Evolutionary conservation across 2,888 invertebrate species (phyloP).

Genomic region (Lasioglossum vierecki): DNA sequence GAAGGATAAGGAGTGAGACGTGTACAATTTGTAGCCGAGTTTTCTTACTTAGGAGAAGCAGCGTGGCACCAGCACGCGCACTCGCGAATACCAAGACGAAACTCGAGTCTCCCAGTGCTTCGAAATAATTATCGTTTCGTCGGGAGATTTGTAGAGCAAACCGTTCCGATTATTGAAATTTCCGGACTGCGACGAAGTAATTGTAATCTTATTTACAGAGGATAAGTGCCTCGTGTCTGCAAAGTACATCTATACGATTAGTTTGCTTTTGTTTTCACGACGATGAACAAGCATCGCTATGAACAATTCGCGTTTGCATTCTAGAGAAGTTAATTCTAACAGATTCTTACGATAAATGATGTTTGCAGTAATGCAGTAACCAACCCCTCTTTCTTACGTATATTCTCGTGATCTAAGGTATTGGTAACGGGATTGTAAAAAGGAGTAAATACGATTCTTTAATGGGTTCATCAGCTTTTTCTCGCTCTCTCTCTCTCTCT

Average conservation of each 20-base stretch:
- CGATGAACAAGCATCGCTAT: not conserved
- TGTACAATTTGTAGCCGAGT: conserved; percentile 63
- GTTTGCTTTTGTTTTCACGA: not conserved
- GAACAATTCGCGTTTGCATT: conserved; percentile 1
- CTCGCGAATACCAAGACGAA: conserved; percentile 37
- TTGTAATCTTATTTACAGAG: conserved; percentile 40
- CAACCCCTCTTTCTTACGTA: not conserved
- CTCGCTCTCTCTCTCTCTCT: not conserved
- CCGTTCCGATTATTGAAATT: conserved; percentile 37
- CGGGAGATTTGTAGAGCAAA: conserved; percentile 51
- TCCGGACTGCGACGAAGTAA: conserved; percentile 40
- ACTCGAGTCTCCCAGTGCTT: conserved; percentile 24
- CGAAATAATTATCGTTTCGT: conserved; percentile 54
- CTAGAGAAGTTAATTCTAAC: not conserved
- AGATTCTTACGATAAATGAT: not conserved
- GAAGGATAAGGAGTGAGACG: conserved; percentile 6
- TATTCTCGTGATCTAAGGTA: not conserved
- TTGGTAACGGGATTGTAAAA: not conserved
- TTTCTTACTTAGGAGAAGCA: conserved; percentile 64
- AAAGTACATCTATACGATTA: conserved; percentile 26
- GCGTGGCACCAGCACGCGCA: conserved; percentile 15
- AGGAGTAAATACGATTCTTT: not conserved
- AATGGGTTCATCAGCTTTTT: not conserved
- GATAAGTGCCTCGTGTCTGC: not conserved
- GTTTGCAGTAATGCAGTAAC: not conserved